phyloP scores from a whole-genome alignment of 2,797 vertebrate species.

The Enteromius fasciolatus region DNA sequence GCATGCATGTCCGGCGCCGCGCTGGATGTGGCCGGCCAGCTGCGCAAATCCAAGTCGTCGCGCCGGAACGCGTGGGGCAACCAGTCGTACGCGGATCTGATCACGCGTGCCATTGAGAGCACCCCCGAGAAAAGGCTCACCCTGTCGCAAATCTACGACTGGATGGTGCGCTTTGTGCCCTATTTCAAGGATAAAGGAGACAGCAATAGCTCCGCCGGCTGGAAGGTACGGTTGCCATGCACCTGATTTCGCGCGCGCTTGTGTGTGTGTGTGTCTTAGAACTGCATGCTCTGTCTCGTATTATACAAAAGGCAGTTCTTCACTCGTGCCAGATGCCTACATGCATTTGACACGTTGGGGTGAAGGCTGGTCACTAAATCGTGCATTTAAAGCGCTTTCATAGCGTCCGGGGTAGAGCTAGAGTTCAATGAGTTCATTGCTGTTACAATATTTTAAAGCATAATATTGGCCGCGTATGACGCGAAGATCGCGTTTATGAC shows the following conservation, averaged over 20 bases:
- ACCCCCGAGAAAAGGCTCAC: conserved; percentile 93
- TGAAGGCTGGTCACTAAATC: not conserved
- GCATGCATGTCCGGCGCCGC: conserved; percentile 75
- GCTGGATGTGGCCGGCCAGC: conserved; percentile 78
- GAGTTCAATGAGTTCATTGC: conserved; percentile 74
- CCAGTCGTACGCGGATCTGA: conserved; percentile 95
- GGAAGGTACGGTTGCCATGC: conserved; percentile 86
- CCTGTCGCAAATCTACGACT: conserved; percentile 95
- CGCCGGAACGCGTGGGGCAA: conserved; percentile 96
- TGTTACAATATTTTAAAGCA: conserved; percentile 21
- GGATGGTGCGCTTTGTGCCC: conserved; percentile 98
- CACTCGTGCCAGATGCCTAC: not conserved
- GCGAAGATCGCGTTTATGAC: conserved; percentile 50
- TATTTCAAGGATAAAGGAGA: conserved; percentile 99
- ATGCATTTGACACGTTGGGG: not conserved
- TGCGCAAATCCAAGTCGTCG: conserved; percentile 91
- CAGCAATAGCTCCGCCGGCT: conserved; percentile 96
- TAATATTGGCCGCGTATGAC: not conserved
- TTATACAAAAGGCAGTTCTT: not conserved
- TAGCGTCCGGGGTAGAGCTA: conserved; percentile 50
- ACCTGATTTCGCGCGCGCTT: conserved; percentile 3
- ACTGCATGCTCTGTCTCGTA: not conserved
- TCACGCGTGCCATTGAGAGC: conserved; percentile 94
- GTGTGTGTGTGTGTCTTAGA: not conserved
- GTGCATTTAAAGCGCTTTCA: conserved; percentile 29